Conservation (phyloP, 2,797 vertebrate genomes). For the Steatocranus sp. region DNA sequence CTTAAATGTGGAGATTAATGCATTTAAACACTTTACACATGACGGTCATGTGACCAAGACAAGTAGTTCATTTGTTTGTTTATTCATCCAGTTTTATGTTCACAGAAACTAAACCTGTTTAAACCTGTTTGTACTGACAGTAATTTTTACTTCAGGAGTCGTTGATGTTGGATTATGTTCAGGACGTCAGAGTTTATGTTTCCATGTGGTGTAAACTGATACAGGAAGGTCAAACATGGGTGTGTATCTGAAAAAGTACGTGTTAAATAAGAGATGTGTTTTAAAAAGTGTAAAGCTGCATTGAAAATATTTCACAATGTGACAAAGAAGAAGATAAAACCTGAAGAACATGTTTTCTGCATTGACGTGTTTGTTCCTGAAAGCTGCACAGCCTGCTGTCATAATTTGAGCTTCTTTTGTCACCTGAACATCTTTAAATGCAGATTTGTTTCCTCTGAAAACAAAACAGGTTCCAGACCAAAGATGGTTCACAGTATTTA, state of each 20-base stretch:
- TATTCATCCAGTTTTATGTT: not conserved
- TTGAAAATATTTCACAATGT: not conserved
- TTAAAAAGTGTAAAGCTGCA: not conserved
- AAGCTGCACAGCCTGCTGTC: accelerated
- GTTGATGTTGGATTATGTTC: not conserved
- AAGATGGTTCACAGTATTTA: not conserved
- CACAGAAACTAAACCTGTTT: not conserved
- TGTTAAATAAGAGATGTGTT: not conserved
- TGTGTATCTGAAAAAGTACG: not conserved
- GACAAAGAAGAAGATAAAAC: not conserved
- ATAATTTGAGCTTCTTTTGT: accelerated
- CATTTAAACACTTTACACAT: not conserved
- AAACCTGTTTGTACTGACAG: not conserved
- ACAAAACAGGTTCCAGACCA: not conserved
- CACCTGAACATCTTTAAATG: not conserved
- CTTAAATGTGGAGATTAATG: not conserved
- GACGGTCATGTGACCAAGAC: not conserved
- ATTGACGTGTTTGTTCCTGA: not conserved
- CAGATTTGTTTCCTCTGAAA: not conserved
- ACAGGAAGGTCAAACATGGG: accelerated
- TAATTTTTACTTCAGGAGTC: not conserved
- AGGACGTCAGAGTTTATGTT: not conserved
- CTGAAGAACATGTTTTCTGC: accelerated
- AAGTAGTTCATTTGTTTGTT: not conserved
- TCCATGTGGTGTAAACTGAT: not conserved